These are phyloP conservation scores for Poeciliopsis turneri DNA, from an alignment of 2,797 vertebrate species.

Conservation along the genomic window DNA sequence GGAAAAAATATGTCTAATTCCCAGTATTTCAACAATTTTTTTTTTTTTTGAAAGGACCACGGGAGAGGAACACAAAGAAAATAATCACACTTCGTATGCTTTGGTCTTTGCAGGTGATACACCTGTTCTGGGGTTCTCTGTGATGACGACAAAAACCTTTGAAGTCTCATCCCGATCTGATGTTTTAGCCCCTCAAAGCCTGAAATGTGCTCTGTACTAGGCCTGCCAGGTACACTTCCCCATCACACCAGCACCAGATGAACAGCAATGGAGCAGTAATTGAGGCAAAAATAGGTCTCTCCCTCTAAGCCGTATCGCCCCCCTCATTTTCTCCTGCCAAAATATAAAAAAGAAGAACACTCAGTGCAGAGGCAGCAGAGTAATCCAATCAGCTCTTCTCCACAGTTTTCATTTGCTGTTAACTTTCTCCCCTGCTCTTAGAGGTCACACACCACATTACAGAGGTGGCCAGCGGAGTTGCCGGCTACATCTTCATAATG, in stretches of 20 bases:
- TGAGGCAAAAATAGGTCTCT: slow-evolving; percentile 50
- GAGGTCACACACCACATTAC: slow-evolving; percentile 54
- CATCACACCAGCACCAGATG: slow-evolving; percentile 13
- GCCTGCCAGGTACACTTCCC: slow-evolving; percentile 22
- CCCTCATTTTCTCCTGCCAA: slow-evolving; percentile 34
- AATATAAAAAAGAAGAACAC: slow-evolving; percentile 3
- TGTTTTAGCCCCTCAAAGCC: slow-evolving; percentile 31
- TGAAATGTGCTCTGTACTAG: slow-evolving; percentile 6
- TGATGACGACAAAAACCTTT: slow-evolving; percentile 57
- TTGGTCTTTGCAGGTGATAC: slow-evolving; percentile 6
- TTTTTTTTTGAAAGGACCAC: too few species aligned
- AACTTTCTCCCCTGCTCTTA: slow-evolving; percentile 46
- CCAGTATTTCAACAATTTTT: neutral
- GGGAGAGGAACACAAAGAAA: neutral
- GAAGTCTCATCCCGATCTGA: slow-evolving; percentile 53
- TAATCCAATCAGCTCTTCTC: slow-evolving; percentile 61
- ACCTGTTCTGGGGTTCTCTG: slow-evolving; percentile 51
- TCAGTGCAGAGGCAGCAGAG: slow-evolving; percentile 37
- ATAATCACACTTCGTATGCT: neutral
- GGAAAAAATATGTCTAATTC: neutral
- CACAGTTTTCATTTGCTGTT: slow-evolving; percentile 58
- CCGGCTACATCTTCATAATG: slow-evolving; percentile 54
- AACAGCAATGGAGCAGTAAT: slow-evolving; percentile 44
- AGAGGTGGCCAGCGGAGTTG: slow-evolving; percentile 39
- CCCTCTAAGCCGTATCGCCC: slow-evolving; percentile 7